These are phyloP conservation scores for Probosciger aterrimus DNA, from an alignment of 2,113 vertebrate genomes.

Conservation along the genomic window DNA sequence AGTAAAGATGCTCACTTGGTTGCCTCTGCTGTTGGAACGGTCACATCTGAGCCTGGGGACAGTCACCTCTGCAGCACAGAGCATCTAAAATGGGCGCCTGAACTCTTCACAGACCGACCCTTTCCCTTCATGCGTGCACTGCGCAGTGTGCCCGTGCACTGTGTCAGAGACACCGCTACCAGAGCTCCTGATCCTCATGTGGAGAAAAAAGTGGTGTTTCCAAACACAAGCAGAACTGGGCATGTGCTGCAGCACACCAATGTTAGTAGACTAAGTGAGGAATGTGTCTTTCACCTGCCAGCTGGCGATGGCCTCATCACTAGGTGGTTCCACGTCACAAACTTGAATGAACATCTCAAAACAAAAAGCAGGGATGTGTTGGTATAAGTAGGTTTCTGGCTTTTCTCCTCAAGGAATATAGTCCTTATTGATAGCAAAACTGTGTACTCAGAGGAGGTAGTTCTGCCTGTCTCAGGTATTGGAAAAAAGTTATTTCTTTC, in stretches of 20 bases:
- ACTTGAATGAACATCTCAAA: not conserved
- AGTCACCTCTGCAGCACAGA: not conserved
- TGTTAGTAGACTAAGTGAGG: not conserved
- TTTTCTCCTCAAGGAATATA: rapidly evolving
- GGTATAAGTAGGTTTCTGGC: rapidly evolving
- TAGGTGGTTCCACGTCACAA: not conserved
- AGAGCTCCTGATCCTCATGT: not conserved
- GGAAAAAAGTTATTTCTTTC: not conserved
- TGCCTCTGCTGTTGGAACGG: not conserved
- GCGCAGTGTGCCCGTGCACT: not conserved
- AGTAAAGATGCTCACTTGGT: not conserved
- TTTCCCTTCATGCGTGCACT: not conserved
- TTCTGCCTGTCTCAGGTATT: not conserved
- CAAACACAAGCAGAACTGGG: not conserved
- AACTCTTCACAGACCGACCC: not conserved
- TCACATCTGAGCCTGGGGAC: not conserved
- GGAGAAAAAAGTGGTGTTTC: not conserved
- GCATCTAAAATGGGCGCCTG: too few species aligned
- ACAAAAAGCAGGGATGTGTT: not conserved
- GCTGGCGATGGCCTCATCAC: rapidly evolving
- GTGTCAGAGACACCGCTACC: not conserved
- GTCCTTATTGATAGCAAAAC: not conserved
- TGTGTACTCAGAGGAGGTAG: not conserved
- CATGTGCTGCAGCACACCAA: not conserved
- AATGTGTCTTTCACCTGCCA: not conserved